A percentile compares a stretch with the other conserved stretches of the same genome.
These are phyloP conservation scores for Iselma pallidipennis DNA, from an alignment of 2,888 invertebrate species.

Conservation along the genomic window DNA sequence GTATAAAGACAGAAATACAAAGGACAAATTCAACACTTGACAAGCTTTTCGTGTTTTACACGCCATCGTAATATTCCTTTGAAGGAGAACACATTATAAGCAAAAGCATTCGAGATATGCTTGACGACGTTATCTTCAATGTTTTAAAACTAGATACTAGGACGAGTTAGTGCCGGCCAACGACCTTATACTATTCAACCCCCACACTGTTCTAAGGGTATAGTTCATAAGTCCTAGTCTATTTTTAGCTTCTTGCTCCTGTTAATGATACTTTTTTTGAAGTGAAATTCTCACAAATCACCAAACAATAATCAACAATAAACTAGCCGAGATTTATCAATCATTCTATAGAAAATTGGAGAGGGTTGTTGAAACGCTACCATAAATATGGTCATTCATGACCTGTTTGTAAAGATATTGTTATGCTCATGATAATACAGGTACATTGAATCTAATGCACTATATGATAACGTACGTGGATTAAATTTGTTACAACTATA, in stretches of 20 bases:
- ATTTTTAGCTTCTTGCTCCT: neutral
- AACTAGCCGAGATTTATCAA: too few species aligned
- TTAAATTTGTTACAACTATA: too few species aligned
- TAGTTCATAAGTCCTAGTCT: neutral
- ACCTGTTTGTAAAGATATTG: neutral
- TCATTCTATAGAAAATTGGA: neutral
- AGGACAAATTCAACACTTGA: neutral
- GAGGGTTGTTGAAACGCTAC: neutral
- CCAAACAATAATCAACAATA: too few species aligned
- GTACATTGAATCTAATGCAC: too few species aligned
- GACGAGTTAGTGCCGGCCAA: constrained; percentile 5
- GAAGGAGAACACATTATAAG: neutral
- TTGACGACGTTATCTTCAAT: neutral
- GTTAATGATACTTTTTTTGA: neutral
- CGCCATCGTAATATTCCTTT: neutral
- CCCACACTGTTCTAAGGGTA: neutral
- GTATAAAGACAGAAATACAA: neutral
- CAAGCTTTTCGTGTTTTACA: neutral
- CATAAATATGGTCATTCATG: neutral
- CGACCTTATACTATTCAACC: constrained; percentile 4
- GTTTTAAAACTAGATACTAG: neutral
- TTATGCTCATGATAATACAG: neutral
- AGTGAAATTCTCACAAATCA: too few species aligned
- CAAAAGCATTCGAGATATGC: neutral
- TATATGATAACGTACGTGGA: too few species aligned